These are phyloP conservation scores for Heliconius hermathena DNA, from an alignment of 1,140 invertebrate genomes.

Conservation along the genomic window DNA sequence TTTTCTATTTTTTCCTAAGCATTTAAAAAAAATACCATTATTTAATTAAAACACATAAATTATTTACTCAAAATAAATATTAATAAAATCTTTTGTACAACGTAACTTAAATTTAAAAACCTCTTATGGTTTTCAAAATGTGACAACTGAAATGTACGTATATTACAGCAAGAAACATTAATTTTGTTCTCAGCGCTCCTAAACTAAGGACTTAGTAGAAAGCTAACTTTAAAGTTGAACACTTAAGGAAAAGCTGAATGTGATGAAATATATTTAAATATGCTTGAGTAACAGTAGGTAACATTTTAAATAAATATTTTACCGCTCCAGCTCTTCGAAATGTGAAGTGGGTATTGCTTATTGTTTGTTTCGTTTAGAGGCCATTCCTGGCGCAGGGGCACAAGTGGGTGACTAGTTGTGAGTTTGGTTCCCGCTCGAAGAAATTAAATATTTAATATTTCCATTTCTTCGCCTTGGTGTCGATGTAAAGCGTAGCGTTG, in stretches of 20 bases:
- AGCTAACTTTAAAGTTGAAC: slow-evolving; percentile 28
- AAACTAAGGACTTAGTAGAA: slow-evolving; percentile 22
- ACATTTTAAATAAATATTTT: neutral
- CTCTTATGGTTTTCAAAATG: neutral
- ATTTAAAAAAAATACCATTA: no score
- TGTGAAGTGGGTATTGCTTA: neutral
- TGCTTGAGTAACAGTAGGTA: slow-evolving; percentile 13
- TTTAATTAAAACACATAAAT: no score
- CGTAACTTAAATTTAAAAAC: neutral
- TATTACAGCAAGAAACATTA: slow-evolving; percentile 15
- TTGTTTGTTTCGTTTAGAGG: neutral
- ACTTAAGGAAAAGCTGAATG: slow-evolving; percentile 27
- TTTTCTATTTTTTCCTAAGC: no score
- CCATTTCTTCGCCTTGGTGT: no score
- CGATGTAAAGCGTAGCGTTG: no score
- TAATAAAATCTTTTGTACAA: neutral
- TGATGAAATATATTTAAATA: slow-evolving; percentile 32
- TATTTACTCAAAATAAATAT: neutral
- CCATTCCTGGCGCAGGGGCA: no score
- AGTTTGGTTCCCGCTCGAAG: no score
- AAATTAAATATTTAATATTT: no score
- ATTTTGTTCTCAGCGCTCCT: slow-evolving; percentile 15
- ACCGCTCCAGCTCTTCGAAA: neutral
- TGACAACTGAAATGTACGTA: neutral
- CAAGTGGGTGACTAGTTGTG: no score